Conservation (phyloP, 2,888 invertebrate species). For the Phaonia tiefii region DNA sequence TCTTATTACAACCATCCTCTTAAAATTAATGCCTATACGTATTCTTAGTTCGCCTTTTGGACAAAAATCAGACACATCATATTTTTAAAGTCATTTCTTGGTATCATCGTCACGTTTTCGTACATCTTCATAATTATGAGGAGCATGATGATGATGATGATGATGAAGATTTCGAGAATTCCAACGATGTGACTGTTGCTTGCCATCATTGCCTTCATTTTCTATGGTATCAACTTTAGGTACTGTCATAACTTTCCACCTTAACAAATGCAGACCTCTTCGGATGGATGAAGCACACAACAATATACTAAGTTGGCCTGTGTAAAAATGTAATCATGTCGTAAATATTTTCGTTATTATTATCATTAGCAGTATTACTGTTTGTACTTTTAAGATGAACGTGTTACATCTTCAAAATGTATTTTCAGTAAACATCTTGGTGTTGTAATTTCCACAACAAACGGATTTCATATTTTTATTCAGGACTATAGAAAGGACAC, state of each 20-base stretch:
- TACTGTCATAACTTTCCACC: conserved; percentile 6
- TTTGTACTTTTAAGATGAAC: background rate
- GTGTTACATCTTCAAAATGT: background rate
- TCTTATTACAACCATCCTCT: background rate
- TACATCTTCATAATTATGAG: conserved; percentile 31
- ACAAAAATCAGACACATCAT: conserved; percentile 7
- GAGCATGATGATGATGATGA: conserved; percentile 8
- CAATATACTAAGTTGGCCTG: no score
- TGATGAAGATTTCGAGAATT: background rate
- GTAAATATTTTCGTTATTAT: conserved; percentile 14
- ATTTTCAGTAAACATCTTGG: background rate
- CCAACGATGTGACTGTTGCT: conserved; percentile 32
- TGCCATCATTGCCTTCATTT: conserved; percentile 20
- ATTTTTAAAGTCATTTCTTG: background rate
- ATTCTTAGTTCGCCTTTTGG: conserved; percentile 8
- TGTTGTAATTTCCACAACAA: background rate
- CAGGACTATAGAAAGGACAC: background rate
- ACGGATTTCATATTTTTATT: background rate
- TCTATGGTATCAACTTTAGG: conserved; percentile 11
- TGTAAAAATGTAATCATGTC: conserved; percentile 3
- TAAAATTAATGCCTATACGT: background rate
- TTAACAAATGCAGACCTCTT: no score
- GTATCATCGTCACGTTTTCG: conserved; percentile 51
- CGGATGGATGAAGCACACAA: no score
- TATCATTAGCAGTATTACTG: background rate